These are phyloP conservation scores for Alloscopus bannaensis DNA, from an alignment of 2,888 invertebrate genomes.

Conservation along the genomic window DNA sequence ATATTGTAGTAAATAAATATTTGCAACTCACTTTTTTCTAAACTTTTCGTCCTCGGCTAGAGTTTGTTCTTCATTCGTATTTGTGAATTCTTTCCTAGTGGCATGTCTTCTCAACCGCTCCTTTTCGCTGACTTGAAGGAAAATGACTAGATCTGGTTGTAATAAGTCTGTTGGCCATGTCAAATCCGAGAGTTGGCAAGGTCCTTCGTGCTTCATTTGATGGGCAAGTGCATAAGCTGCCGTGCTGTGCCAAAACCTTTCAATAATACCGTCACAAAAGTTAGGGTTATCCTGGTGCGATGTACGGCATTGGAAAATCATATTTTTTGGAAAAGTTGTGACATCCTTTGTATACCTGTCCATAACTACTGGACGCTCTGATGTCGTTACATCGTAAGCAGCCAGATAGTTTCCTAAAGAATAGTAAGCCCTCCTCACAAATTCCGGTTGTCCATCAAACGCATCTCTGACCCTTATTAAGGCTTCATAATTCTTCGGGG, in stretches of 20 bases:
- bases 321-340: no score
- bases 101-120: constrained; percentile 74
- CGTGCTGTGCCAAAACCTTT: constrained; percentile 77
- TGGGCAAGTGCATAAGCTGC: constrained; percentile 76
- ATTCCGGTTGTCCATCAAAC: constrained; percentile 75
- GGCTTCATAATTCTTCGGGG: constrained; percentile 73
- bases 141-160: constrained; percentile 76
- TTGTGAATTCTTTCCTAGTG: constrained; percentile 64
- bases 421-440: constrained; percentile 76
- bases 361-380: constrained; percentile 75
- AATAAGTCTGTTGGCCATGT: constrained; percentile 77
- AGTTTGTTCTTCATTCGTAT: constrained; percentile 67
- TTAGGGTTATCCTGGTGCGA: no score
- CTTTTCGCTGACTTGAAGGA: constrained; percentile 76
- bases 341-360: no score
- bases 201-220: constrained; percentile 67
- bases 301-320: no score
- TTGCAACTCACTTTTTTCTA: constrained; percentile 65
- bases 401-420: constrained; percentile 77
- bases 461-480: constrained; percentile 73
- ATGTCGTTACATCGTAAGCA: constrained; percentile 75
- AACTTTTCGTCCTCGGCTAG: constrained; percentile 64
- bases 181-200: constrained; percentile 73
- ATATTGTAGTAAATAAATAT: background rate
- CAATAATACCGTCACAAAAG: constrained; percentile 24